phyloP scores from a whole-genome alignment of 2,888 invertebrate genomes.

The Acanthosepion lycidas region DNA sequence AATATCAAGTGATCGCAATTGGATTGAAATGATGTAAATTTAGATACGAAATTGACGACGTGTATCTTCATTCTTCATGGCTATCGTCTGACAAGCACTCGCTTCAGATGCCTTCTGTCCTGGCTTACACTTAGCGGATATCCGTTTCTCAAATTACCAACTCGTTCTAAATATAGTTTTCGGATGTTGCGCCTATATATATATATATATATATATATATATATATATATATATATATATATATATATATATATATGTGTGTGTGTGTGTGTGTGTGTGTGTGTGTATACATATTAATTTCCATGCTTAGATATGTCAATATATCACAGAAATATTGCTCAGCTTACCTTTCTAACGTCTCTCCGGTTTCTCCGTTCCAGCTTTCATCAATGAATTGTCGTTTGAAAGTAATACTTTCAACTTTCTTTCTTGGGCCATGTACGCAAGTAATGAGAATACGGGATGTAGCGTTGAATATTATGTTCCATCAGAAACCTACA shows the following conservation, averaged over 20 bases:
- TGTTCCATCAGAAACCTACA: neutral
- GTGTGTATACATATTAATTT: too few species aligned
- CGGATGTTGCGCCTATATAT: neutral
- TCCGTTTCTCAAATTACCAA: neutral
- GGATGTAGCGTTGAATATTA: neutral
- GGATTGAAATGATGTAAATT: neutral
- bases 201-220: neutral
- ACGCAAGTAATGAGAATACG: too few species aligned
- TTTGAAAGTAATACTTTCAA: neutral
- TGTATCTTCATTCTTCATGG: neutral
- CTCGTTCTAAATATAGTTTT: neutral
- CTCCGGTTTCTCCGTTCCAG: neutral
- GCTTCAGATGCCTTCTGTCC: neutral
- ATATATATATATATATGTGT: too few species aligned
- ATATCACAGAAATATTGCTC: neutral
- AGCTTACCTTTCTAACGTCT: neutral
- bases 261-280: neutral
- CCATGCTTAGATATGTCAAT: neutral
- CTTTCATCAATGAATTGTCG: neutral
- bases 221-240: too few species aligned
- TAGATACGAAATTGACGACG: conserved; percentile 3
- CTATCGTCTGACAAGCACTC: neutral
- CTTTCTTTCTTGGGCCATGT: too few species aligned
- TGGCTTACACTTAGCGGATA: neutral
- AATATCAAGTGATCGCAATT: neutral